Evolutionary conservation across 2,888 invertebrate genomes (phyloP), one percentile per base, ranked within the genome.

Genomic region (Seira ritae): DNA sequence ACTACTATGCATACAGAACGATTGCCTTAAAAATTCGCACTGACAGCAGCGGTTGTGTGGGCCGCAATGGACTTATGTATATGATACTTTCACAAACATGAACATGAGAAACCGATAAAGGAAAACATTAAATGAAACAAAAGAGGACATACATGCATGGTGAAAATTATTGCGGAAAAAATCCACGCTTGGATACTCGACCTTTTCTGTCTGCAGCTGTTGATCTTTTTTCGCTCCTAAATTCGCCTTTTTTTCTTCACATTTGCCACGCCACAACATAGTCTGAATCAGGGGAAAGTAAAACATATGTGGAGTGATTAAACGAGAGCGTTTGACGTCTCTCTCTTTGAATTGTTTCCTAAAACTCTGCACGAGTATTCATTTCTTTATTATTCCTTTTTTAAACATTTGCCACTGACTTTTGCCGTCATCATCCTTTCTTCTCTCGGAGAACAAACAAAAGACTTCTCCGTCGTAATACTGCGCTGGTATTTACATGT

Each of bases 171-270:
- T 31, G 2, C 31, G 8, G 31, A 31, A 31, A 31, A 31, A 31
- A 31, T 31, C 31, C 31, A 31, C 31, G 8, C 31, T 31, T 31
- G 31, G 8, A 31, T 31, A 31, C 31, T 31, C 31, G 31, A 31
- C 31, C 31, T 31, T 31, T 31, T 31, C 31, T 31, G 31, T 31
- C 8, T 8, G 31, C 31, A 31, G 31, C 31, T 31, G 31, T 31
- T 31, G 31, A 50, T 50, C 50, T 50, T 50, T 50, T n/a, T 50
- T 15, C 15, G 2, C 8, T 31, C 8, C 50, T 3, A 50, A 50
- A n/a, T n/a, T n/a, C n/a, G n/a, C n/a, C n/a, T n/a, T n/a, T 50
- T 50, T 50, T 50, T 50, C 50, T 50, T n/a, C 50, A 50, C 50
- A n/a, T 31, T 31, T 50, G 12, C 6, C 4, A 42, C 12, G 50